Evolutionary conservation across 2,797 vertebrate genomes (phyloP).

Genomic region (Danio aesculapii): DNA sequence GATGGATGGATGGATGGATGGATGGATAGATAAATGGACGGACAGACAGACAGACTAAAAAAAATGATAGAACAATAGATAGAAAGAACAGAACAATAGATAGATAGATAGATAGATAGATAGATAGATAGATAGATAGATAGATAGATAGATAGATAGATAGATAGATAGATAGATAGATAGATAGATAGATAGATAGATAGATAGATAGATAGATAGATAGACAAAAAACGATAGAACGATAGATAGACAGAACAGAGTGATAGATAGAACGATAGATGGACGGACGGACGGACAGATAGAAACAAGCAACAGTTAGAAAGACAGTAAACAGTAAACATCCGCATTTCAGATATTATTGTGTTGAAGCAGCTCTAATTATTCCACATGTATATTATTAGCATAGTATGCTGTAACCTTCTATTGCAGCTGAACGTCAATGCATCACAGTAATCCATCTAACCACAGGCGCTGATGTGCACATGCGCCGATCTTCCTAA

Average conservation of each 20-base stretch:
- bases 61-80: background rate
- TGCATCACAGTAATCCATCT: conserved; percentile 47
- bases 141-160: background rate
- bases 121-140: background rate
- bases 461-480: background rate
- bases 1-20: no score
- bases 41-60: no score
- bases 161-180: background rate
- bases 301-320: no score
- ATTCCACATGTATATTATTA: background rate
- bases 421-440: background rate
- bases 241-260: background rate
- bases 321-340: no score
- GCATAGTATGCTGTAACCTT: no score
- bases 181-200: no score
- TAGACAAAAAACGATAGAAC: background rate
- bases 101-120: no score
- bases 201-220: no score
- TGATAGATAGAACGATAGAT: no score
- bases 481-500: conserved; percentile 65
- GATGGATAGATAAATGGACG: no score
- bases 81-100: background rate
- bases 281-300: no score
- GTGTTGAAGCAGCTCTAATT: background rate
- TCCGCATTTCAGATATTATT: background rate